Base-by-base conservation (phyloP, 2,888 invertebrate genomes). In the Caenorhabditis plicata region DNA sequence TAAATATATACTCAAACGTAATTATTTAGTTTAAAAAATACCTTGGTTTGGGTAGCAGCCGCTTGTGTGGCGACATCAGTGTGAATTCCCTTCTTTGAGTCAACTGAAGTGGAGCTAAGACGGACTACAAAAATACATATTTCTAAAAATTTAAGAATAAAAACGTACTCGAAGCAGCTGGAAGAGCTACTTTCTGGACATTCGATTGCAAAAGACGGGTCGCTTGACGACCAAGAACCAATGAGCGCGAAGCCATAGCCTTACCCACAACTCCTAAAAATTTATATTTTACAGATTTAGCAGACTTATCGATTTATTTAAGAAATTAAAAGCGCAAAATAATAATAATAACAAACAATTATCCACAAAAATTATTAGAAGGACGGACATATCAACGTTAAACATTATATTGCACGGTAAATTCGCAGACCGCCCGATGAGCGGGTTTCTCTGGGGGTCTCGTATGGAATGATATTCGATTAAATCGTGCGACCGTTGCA, bases 201-300 rank as follows among this genome's bases (percentile, higher is more conserved):
- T 67, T 68, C 51, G 62, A 58, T 58, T 70, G 70, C 52, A 71
- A 65, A 44, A 73, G 68, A 45, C 73, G 70, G 26, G 73, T 63
- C 39, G 70, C 73, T 64, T 58, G 47, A 42, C 73, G 69, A 57
- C 73, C 64, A 52, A 73, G 44, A 55, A 68, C 73, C 54, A 69
- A 48, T 48, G 73, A 63, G 58, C 70, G 71, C 41, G 73, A 67
- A 54, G 73, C 73, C 73, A 73, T 73, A 42, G 43, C 51, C 53
- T 55, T 46, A n/a, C n/a, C n/a, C n/a, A n/a, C n/a, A 55, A 61
- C 55, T 55, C 60, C 54, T 54, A 49, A 27, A 60, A 41, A 3
- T 4, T 38, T 38, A 23, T 22, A n/a, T 20, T 22, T 26, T 23
- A 23, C 8, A 15, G 19, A 25, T 35, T 32, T 41, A 17, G 17